Base-by-base conservation (phyloP, 2,888 invertebrate genomes). In the Meghimatium bilineatum region DNA sequence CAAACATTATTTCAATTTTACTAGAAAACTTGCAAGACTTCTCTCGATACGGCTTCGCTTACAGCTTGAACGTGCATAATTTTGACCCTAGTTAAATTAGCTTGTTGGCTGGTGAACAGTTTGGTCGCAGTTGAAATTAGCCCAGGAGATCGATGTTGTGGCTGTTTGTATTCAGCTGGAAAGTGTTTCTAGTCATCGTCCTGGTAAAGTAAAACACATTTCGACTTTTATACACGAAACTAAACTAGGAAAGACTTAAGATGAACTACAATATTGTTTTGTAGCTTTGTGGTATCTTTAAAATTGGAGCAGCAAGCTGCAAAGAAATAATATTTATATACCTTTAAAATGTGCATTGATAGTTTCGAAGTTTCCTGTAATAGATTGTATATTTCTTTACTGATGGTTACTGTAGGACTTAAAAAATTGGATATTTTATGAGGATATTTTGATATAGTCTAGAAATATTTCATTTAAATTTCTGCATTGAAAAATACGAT, bases 41-140 rank as follows among this genome's bases (percentile, higher is more conserved):
- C 10, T 8, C 23, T 26, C 23, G 26, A 6, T 63, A 10, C 23
- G 5, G n/a, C 3, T 63, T 63, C n/a, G n/a, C 10, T n/a, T n/a
- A 71, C 23, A 38, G 71, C 38, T 26, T 38, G 38, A 36, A 36
- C 71, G 38, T 71, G 71, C 71, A 56, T 56, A 56, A 56, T 56
- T 38, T 36, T 36, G 71, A 1, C 71, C 17, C 34, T 26, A 36
- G 71, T 36, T 38, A 71, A 38, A 71, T 71, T 71, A 71, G 71
- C 26, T 38, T 29, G 71, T 38, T 71, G 38, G 26, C 71, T 71
- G 38, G 71, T 71, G 36, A 38, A 26, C 38, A 38, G 38, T 71
- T 71, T 71, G 71, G 71, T 71, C 71, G 38, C 20, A 12, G 34
- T 23, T 71, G 56, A 56, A 56, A 56, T 56, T 56, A 56, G 56